Conservation (phyloP, 2,888 invertebrate species). For the Hedya salicella region DNA sequence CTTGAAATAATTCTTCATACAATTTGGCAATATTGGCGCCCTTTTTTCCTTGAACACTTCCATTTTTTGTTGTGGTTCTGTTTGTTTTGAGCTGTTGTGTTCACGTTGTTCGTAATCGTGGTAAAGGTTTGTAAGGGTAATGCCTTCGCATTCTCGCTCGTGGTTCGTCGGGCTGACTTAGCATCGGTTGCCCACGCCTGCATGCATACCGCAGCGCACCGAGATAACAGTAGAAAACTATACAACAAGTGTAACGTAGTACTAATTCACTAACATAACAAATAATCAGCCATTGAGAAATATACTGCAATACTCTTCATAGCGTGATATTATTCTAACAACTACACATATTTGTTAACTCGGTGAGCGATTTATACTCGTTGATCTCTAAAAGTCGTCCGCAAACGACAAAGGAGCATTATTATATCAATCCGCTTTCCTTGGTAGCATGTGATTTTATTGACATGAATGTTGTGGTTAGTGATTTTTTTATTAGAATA, state of each 20-base stretch:
- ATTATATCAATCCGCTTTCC: constrained; percentile 48
- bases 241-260: not conserved
- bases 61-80: not conserved
- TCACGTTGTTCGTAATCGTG: constrained; percentile 10
- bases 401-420: constrained; percentile 27
- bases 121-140: constrained; percentile 35
- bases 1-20: not conserved
- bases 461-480: constrained; percentile 51
- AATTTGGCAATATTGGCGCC: constrained; percentile 9
- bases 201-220: constrained; percentile 53
- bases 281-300: not conserved
- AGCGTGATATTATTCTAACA: constrained; percentile 3
- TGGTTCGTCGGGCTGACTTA: constrained; percentile 44
- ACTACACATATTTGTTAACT: constrained; percentile 52
- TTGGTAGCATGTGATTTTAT: constrained; percentile 57
- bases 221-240: constrained; percentile 50
- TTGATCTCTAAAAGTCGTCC: constrained; percentile 38
- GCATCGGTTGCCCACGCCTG: constrained; percentile 54
- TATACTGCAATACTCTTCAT: constrained; percentile 3
- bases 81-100: not conserved
- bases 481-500: constrained; percentile 51
- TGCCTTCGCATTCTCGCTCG: constrained; percentile 44
- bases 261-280: constrained; percentile 32
- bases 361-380: constrained; percentile 49
- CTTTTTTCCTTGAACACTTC: constrained; percentile 11